Evolutionary conservation across 2,888 invertebrate genomes (phyloP), one percentile per base, ranked within the genome.

Genomic region (Diabrotica balteata): DNA sequence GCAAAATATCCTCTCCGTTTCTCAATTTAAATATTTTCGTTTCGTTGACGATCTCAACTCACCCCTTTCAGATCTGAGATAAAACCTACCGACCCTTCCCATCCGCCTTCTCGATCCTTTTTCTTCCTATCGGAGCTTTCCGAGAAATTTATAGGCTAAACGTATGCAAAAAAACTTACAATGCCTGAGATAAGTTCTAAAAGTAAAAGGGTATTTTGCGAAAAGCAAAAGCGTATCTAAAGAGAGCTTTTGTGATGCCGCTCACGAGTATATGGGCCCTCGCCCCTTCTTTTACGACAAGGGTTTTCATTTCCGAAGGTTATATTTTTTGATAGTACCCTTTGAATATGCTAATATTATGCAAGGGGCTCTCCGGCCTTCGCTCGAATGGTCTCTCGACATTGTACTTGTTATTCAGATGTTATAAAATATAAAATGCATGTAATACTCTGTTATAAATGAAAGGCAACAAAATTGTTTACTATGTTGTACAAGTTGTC

Each of bases 181-280:
- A 72, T 67, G 68, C 58, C 66, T 50, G 22, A 75, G 77, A 77
- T 77, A 77, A 78, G 73, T 73, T 73, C 76, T 76, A 75, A 79
- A 77, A 80, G 79, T 79, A 79, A 80, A 80, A 80, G 79, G 79
- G 77, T 79, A 78, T 79, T 79, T 80, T 79, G 79, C 79, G 78
- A 81, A 80, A 80, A 81, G 79, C 80, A 78, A 80, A 79, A 81
- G 82, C 81, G 80, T 80, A 80, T 76, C 81, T 77, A 82, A 82
- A 78, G 74, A 74, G 73, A 73, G 72, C 74, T 79, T 32, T 82
- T 82, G 81, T 80, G 78, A 79, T 79, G 78, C 78, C 73, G 78
- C 78, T 76, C 78, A 78, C 75, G 77, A 75, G 75, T 73, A 71
- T 64, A 57, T 57, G 45, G 64, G 64, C 67, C 72, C 72, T 63